phyloP scores from a whole-genome alignment of 2,113 vertebrate genomes.

The Petaurus breviceps region DNA sequence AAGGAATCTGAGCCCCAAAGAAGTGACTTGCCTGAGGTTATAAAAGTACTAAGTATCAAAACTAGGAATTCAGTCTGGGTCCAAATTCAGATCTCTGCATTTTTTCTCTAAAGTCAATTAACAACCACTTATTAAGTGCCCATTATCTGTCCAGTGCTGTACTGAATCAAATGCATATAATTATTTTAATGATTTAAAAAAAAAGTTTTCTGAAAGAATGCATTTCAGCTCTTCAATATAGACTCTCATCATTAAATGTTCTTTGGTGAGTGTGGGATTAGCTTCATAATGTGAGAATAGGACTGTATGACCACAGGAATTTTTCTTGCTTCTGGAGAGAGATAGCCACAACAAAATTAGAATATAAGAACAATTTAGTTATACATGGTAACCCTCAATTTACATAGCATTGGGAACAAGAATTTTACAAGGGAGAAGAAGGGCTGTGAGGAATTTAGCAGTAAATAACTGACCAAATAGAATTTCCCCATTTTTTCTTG shows the following conservation, averaged over 20 bases:
- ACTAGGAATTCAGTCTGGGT: background rate
- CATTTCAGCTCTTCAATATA: background rate
- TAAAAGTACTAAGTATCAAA: background rate
- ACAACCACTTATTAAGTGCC: background rate
- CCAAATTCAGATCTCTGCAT: background rate
- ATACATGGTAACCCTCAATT: background rate
- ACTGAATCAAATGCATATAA: background rate
- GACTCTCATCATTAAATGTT: background rate
- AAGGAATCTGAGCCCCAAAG: background rate
- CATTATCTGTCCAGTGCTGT: background rate
- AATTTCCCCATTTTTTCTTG: background rate
- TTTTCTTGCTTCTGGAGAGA: background rate
- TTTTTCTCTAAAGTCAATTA: background rate
- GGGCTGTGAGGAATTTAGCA: background rate
- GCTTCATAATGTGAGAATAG: background rate
- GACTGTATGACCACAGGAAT: constrained; percentile 9
- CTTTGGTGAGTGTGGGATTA: constrained; percentile 6
- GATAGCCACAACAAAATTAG: background rate
- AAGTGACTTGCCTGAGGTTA: background rate
- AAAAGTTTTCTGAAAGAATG: constrained; percentile 5
- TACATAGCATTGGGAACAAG: background rate
- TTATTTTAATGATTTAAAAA: background rate
- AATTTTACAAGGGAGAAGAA: background rate
- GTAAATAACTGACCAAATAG: background rate
- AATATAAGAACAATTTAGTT: background rate